Evolutionary conservation across 2,797 vertebrate species (phyloP).

Genomic region (Margarornis squamiger): DNA sequence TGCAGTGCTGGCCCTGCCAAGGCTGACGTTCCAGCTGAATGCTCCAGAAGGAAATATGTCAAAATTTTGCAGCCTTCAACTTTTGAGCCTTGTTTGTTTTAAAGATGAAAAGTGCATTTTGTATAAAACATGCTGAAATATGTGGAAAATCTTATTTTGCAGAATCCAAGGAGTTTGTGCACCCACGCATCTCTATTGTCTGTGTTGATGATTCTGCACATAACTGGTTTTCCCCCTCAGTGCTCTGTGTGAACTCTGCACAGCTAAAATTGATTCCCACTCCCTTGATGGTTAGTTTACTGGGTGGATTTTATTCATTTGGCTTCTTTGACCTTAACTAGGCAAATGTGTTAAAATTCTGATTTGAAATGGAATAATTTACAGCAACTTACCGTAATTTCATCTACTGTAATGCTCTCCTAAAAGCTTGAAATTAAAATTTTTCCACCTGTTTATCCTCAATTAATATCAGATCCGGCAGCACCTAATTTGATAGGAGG

Average conservation of each 20-base stretch:
- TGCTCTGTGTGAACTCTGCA: not conserved
- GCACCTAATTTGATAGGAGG: not conserved
- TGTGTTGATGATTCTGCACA: not conserved
- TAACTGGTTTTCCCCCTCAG: not conserved
- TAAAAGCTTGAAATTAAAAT: not conserved
- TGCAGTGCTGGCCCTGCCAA: not conserved
- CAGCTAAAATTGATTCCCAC: not conserved
- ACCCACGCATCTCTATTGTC: conserved; percentile 16
- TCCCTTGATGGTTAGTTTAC: not conserved
- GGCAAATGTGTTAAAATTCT: not conserved
- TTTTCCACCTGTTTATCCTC: not conserved
- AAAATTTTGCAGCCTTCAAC: not conserved
- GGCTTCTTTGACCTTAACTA: not conserved
- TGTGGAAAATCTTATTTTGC: conserved; percentile 30
- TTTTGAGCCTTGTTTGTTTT: conserved; percentile 18
- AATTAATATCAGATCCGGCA: not conserved
- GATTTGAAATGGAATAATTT: not conserved
- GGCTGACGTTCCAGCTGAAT: not conserved
- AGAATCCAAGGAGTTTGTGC: not conserved
- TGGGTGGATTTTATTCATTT: not conserved
- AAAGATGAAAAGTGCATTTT: conserved; percentile 3
- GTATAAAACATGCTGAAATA: not conserved
- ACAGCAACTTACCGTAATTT: not conserved
- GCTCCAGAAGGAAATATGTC: not conserved
- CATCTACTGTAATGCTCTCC: not conserved